These are phyloP conservation scores for Cremastobaeus sp. DNA, from an alignment of 2,888 invertebrate species.

Conservation along the genomic window DNA sequence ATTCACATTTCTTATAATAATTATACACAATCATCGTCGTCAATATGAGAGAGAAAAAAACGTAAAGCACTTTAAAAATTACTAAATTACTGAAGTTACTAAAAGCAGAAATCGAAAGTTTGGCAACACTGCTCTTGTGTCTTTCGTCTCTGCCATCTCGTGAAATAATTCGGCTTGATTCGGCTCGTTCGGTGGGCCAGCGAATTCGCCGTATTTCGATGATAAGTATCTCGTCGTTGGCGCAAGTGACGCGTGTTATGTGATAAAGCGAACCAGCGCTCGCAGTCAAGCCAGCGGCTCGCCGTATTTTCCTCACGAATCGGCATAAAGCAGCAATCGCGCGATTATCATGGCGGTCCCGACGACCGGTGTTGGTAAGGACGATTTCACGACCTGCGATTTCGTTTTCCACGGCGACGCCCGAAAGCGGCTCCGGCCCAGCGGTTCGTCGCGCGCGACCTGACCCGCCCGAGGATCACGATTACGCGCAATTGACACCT, in stretches of 20 bases:
- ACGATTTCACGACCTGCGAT: conserved; percentile 51
- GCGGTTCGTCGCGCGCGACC: not conserved
- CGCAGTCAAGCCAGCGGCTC: conserved; percentile 43
- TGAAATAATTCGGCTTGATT: conserved; percentile 57
- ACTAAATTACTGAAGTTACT: no score
- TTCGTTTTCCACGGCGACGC: conserved; percentile 1
- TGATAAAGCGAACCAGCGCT: conserved; percentile 54
- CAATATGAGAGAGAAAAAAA: no score
- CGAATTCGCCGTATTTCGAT: conserved; percentile 51
- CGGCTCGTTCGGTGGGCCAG: conserved; percentile 49
- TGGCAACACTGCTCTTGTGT: conserved; percentile 7
- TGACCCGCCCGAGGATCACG: not conserved
- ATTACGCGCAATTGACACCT: conserved; percentile 11
- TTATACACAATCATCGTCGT: no score
- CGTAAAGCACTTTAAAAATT: no score
- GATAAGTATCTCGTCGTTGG: conserved; percentile 52
- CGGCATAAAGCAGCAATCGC: conserved; percentile 46
- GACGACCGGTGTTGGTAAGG: conserved; percentile 94
- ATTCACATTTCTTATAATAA: no score
- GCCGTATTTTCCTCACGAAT: conserved; percentile 46
- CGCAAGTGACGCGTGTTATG: conserved; percentile 54
- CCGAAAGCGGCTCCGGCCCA: not conserved
- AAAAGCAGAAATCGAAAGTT: no score
- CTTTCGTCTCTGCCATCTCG: conserved; percentile 49
- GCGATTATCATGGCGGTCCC: conserved; percentile 88